Evolutionary conservation across 2,113 vertebrate species (phyloP), one percentile per base, ranked within the genome.

Genomic region (Hemibagrus wyckioides): DNA sequence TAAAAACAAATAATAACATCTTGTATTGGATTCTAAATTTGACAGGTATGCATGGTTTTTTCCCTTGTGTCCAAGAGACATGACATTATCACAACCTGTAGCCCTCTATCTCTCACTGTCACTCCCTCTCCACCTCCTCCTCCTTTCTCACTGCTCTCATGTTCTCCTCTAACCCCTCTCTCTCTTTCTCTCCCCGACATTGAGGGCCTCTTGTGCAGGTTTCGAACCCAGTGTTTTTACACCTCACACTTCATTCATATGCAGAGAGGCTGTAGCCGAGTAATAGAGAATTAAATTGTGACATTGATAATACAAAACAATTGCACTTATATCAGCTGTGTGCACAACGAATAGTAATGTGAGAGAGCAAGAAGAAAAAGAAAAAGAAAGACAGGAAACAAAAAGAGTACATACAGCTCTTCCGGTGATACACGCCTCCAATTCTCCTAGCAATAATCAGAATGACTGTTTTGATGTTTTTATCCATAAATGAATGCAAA

Each of bases 261-360:
- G 92, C 89, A 85, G 75, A 81, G 61, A 80, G 73, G 89, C 84
- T 87, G 80, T 39, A 73, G 88, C 14, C 89, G 81, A 91, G 90
- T 86, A 90, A 91, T 90, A 88, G 86, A 86, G 90, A 86, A 89
- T 87, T 59, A 88, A 85, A 87, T 59, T 82, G 71, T 92, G 89
- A 77, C 83, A 91, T 89, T 93, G 92, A 94, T 94, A 93, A 92
- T 87, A 86, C 89, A 86, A 91, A 92, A 90, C 87, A 90, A 91
- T 93, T 90, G 87, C 87, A 89, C 69, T 89, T 91, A 56, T 83
- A 77, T 86, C 89, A 86, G 80, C 69, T 36, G 52, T 77, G 75
- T 82, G 67, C 28, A 59, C 65, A 56, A 54, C 39, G 67, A 57
- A 83, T 83, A 36, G n/a, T 57, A 69, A 80, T 63, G 9, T 17